These are phyloP conservation scores for Ophion ellenae DNA, from an alignment of 2,888 invertebrate species.

Conservation along the genomic window DNA sequence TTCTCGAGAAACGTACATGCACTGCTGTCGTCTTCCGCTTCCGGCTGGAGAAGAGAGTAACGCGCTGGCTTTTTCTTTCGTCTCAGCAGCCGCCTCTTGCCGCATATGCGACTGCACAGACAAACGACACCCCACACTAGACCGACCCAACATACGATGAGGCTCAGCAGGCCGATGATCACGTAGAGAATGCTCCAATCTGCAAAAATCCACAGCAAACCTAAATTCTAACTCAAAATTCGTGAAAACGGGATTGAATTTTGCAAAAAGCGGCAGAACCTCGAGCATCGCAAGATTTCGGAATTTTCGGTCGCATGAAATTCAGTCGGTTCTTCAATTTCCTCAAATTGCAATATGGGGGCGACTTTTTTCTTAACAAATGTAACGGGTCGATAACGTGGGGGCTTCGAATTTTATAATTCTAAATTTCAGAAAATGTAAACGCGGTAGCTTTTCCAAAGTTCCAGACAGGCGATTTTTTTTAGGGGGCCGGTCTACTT, in stretches of 20 bases:
- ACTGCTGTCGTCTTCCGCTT: constrained; percentile 88
- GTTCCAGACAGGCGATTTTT: too few species aligned
- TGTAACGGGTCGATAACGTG: too few species aligned
- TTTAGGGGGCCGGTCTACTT: too few species aligned
- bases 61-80: constrained; percentile 87
- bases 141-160: constrained; percentile 87
- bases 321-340: too few species aligned
- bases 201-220: constrained; percentile 77
- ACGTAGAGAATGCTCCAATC: constrained; percentile 98
- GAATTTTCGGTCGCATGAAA: too few species aligned
- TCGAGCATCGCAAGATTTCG: background rate
- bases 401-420: too few species aligned
- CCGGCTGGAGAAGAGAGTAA: constrained; percentile 89
- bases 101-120: constrained; percentile 86
- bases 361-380: too few species aligned
- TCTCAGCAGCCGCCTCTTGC: constrained; percentile 84
- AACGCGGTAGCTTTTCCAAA: too few species aligned
- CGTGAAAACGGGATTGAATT: background rate
- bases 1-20: constrained; percentile 84
- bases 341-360: too few species aligned
- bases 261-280: background rate
- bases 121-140: constrained; percentile 88
- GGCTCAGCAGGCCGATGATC: constrained; percentile 88
- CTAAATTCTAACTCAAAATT: constrained; percentile 46
- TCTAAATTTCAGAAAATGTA: too few species aligned